These are phyloP conservation scores for Agrilus mali DNA, from an alignment of 2,888 invertebrate species.

Conservation along the genomic window DNA sequence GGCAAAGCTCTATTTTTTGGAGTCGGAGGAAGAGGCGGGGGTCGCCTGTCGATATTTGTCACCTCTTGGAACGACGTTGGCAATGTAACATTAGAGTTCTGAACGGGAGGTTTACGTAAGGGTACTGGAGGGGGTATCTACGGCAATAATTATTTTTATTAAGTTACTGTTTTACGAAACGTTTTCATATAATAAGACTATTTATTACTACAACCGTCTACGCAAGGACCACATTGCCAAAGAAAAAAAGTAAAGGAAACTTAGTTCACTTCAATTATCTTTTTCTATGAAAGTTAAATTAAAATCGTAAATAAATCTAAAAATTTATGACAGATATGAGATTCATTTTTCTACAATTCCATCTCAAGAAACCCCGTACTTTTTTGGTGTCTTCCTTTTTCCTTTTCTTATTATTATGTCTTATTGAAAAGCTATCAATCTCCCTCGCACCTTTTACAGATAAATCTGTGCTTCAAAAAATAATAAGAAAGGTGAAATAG, in stretches of 20 bases:
- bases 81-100: constrained; percentile 23
- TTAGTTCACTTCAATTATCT: too few species aligned
- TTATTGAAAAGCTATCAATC: too few species aligned
- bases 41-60: constrained; percentile 32
- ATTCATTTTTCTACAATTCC: too few species aligned
- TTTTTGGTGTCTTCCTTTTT: too few species aligned
- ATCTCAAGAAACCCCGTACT: too few species aligned
- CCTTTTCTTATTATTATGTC: too few species aligned
- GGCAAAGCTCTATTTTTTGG: constrained; percentile 30
- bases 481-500: too few species aligned
- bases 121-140: constrained; percentile 35
- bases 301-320: too few species aligned
- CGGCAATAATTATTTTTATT: neutral
- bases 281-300: too few species aligned
- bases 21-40: constrained; percentile 22
- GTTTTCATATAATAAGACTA: neutral
- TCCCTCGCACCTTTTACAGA: too few species aligned
- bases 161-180: neutral
- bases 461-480: too few species aligned
- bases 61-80: constrained; percentile 27
- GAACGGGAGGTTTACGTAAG: constrained; percentile 36
- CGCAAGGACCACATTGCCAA: neutral
- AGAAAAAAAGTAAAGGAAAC: neutral
- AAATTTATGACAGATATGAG: too few species aligned
- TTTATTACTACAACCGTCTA: neutral